A percentile compares a stretch with the other conserved stretches of the same genome.
Evolutionary conservation across 2,888 invertebrate species (phyloP).

Genomic region (Eristalinus aeneus): DNA sequence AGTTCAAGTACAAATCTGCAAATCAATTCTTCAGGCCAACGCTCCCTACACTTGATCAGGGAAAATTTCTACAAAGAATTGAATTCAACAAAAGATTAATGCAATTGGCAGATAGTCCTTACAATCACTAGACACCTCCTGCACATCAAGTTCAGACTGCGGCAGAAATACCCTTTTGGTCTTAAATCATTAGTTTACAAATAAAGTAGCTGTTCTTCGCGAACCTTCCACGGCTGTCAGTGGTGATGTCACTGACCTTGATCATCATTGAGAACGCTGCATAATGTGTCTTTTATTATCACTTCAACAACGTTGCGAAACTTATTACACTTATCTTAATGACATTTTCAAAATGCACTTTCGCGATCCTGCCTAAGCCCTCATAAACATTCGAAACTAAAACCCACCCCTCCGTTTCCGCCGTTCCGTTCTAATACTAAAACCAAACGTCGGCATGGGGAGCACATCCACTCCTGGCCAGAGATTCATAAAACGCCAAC

Average conservation of each 20-base stretch:
- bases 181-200: background rate
- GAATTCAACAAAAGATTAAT: too few relatives aligned
- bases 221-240: background rate
- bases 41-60: too few relatives aligned
- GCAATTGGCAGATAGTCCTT: too few relatives aligned
- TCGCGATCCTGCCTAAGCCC: slow-evolving; percentile 13
- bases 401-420: background rate
- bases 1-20: too few relatives aligned
- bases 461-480: background rate
- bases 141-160: too few relatives aligned
- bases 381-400: slow-evolving; percentile 13
- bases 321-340: background rate
- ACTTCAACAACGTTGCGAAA: background rate
- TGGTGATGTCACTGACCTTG: background rate
- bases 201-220: too few relatives aligned
- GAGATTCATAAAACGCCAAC: background rate
- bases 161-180: background rate
- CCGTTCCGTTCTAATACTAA: slow-evolving; percentile 4
- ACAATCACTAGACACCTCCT: too few relatives aligned
- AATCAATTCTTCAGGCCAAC: too few relatives aligned
- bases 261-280: background rate
- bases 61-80: too few relatives aligned
- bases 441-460: background rate
- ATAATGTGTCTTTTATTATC: background rate
- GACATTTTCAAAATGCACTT: slow-evolving; percentile 12